These are phyloP conservation scores for Chloroclysta siterata DNA, from an alignment of 2,888 invertebrate species.

Conservation along the genomic window DNA sequence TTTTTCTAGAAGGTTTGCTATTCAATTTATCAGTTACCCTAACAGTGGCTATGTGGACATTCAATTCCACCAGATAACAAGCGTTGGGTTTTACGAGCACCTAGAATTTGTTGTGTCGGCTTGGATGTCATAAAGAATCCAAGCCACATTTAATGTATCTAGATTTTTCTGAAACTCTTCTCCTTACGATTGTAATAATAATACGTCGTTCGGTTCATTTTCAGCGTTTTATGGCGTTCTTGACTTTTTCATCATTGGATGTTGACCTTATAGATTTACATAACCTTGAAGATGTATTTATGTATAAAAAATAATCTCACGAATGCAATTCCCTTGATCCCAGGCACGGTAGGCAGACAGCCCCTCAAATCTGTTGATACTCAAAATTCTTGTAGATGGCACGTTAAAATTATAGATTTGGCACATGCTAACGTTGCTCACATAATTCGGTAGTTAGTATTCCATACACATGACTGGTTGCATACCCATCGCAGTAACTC, in stretches of 20 bases:
- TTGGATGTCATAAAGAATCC: constrained; percentile 27
- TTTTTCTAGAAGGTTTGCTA: background rate
- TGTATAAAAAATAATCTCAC: no score
- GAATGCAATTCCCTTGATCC: background rate
- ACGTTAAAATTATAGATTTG: background rate
- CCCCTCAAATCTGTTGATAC: background rate
- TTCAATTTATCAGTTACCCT: constrained; percentile 28
- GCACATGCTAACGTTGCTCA: background rate
- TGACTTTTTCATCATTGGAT: constrained; percentile 31
- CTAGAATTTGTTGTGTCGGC: constrained; percentile 54
- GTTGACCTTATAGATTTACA: constrained; percentile 30
- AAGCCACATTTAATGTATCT: constrained; percentile 18
- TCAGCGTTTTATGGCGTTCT: constrained; percentile 26
- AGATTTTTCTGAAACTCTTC: constrained; percentile 50
- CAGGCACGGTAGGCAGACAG: background rate
- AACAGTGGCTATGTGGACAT: constrained; percentile 44
- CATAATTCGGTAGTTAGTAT: background rate
- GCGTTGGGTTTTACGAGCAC: constrained; percentile 65
- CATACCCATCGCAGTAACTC: background rate
- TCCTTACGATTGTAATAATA: constrained; percentile 38
- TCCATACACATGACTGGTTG: background rate
- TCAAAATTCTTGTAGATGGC: background rate
- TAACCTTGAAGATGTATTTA: constrained; percentile 1
- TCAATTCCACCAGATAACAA: constrained; percentile 61
- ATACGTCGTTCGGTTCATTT: constrained; percentile 34